Evolutionary conservation across 2,113 vertebrate genomes (phyloP), one percentile per base, ranked within the genome.

Genomic region (Clarias gariepinus): DNA sequence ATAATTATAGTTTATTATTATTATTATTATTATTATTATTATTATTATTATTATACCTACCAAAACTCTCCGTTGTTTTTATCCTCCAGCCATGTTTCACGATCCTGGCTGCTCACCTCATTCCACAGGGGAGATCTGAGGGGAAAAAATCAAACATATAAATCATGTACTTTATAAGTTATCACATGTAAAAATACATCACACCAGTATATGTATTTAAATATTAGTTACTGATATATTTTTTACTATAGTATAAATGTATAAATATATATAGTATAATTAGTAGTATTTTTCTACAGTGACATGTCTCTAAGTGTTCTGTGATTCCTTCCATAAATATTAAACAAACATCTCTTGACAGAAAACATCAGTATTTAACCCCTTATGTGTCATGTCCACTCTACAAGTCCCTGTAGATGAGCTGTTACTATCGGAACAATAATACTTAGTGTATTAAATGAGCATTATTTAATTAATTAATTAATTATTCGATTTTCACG

Each of bases 31-130:
- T 52, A 8, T 55, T 52, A 33, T 21, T 18, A 18, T 47, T 9
- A 30, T 36, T 36, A 36, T 36, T 36, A 36, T 36, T 36, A 36
- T 36, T 47, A n/a, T 25, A 87, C 88, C 78, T 89, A 95, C 95
- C 94, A 95, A 85, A 95, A 95, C 89, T 95, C 94, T 21, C 95
- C 95, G 71, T 95, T 88, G 5, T 95, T 89, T 30, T 19, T 68
- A 19, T 93, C 90, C 28, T 85, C 63, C 1, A 79, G 90, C 63
- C 91, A 94, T 33, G 4, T 36, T 0, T 88, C 77, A 3, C 88
- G 89, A 2, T 94, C 94, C 15, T 92, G 2, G 19, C 82, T 3
- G 63, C 90, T 92, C 41, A 95, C 89, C 0, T 41, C 89, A 13
- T 89, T 0, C 95, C 95, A 95, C 63, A 91, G 61, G 19, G 90